A percentile compares a stretch with the other conserved stretches of the same genome.
These are phyloP conservation scores for Galerucella pusilla DNA, from an alignment of 2,888 invertebrate genomes.

Conservation along the genomic window DNA sequence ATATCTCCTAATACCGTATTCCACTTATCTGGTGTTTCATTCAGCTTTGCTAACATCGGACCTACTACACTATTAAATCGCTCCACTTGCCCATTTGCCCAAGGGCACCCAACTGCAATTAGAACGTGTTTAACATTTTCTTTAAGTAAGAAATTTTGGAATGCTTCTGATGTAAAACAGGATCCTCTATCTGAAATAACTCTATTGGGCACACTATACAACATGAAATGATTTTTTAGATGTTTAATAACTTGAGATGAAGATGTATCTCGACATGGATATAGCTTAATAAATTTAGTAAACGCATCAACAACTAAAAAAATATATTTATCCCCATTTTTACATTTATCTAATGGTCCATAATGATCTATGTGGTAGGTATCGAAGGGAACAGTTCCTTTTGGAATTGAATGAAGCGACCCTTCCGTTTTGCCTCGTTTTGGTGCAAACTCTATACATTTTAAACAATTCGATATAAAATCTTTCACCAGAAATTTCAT, in stretches of 20 bases:
- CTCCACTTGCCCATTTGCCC: conserved; percentile 56
- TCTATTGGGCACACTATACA: too few relatives aligned
- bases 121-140: too few relatives aligned
- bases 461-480: conserved; percentile 53
- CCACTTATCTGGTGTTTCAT: background rate
- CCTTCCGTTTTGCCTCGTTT: conserved; percentile 49
- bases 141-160: too few relatives aligned
- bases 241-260: conserved; percentile 43
- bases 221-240: conserved; percentile 26
- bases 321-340: conserved; percentile 45
- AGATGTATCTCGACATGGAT: conserved; percentile 44
- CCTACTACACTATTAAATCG: conserved; percentile 19
- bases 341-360: conserved; percentile 47
- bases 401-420: conserved; percentile 16
- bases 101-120: conserved; percentile 44
- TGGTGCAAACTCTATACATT: conserved; percentile 50
- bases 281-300: conserved; percentile 50
- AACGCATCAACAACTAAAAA: conserved; percentile 52
- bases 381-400: background rate
- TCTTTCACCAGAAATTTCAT: conserved; percentile 48
- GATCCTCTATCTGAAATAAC: too few relatives aligned
- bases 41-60: background rate
- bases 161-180: too few relatives aligned
- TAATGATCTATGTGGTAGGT: conserved; percentile 44
- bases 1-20: background rate